These are phyloP conservation scores for Stegodyphus dumicola DNA, from an alignment of 1,140 invertebrate genomes.

Conservation along the genomic window DNA sequence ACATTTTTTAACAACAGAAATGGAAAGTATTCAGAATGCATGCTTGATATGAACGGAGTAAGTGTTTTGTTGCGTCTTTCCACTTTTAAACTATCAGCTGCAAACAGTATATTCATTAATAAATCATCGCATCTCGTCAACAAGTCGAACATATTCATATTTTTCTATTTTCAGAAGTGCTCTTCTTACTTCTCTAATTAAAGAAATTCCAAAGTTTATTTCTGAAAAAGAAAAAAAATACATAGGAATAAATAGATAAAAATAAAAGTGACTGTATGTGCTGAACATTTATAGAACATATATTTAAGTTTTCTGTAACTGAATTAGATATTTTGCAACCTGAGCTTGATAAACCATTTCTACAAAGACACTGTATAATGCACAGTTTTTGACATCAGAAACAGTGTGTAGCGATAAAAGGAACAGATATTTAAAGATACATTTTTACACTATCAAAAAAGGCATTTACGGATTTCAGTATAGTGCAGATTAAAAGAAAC, in stretches of 20 bases:
- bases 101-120: too few species aligned
- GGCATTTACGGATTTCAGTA: too few species aligned
- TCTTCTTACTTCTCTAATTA: slow-evolving; percentile 1
- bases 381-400: neutral
- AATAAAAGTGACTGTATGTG: neutral
- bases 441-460: too few species aligned
- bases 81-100: too few species aligned
- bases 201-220: slow-evolving; percentile 13
- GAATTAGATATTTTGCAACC: neutral
- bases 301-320: neutral
- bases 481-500: too few species aligned
- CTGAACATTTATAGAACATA: neutral
- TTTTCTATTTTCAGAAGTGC: too few species aligned
- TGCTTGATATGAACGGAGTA: too few species aligned
- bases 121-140: too few species aligned
- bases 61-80: too few species aligned
- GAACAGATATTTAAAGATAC: too few species aligned
- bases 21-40: too few species aligned
- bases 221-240: neutral
- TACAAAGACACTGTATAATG: neutral
- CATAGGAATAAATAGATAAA: neutral
- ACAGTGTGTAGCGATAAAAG: neutral
- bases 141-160: too few species aligned
- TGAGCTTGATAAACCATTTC: neutral
- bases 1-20: neutral